These are phyloP conservation scores for Hipparchia semele DNA, from an alignment of 2,888 invertebrate species.

Conservation along the genomic window DNA sequence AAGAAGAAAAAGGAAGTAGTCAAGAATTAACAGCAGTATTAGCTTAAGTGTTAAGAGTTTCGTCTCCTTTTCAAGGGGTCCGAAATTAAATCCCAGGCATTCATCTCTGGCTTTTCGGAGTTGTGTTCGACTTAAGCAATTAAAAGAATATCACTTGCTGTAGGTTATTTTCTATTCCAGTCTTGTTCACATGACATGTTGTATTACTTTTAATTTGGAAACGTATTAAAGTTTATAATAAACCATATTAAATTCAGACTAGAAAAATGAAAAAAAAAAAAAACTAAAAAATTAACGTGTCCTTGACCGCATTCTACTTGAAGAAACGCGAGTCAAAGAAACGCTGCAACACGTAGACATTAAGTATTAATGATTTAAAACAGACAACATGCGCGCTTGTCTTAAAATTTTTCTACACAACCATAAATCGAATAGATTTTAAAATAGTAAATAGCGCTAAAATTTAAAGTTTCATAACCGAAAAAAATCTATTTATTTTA, in stretches of 20 bases:
- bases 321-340: slow-evolving; percentile 34
- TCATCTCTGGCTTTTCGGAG: background rate
- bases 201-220: too few species aligned
- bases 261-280: background rate
- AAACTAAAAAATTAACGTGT: slow-evolving; percentile 13
- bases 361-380: slow-evolving; percentile 34
- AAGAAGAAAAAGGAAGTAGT: too few species aligned
- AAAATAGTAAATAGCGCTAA: background rate
- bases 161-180: too few species aligned
- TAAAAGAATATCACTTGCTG: too few species aligned
- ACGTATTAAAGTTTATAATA: background rate
- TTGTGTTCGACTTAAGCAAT: background rate
- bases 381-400: slow-evolving; percentile 28
- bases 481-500: background rate
- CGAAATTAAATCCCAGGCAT: too few species aligned
- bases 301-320: slow-evolving; percentile 37
- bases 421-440: background rate
- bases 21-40: too few species aligned
- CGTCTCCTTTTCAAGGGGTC: too few species aligned
- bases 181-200: too few species aligned
- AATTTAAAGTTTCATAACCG: background rate
- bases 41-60: too few species aligned
- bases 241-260: too few species aligned
- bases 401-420: slow-evolving; percentile 17
- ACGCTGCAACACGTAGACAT: slow-evolving; percentile 32